These are phyloP conservation scores for Diploscapter pachys DNA, from an alignment of 1,140 invertebrate genomes.

Conservation along the genomic window DNA sequence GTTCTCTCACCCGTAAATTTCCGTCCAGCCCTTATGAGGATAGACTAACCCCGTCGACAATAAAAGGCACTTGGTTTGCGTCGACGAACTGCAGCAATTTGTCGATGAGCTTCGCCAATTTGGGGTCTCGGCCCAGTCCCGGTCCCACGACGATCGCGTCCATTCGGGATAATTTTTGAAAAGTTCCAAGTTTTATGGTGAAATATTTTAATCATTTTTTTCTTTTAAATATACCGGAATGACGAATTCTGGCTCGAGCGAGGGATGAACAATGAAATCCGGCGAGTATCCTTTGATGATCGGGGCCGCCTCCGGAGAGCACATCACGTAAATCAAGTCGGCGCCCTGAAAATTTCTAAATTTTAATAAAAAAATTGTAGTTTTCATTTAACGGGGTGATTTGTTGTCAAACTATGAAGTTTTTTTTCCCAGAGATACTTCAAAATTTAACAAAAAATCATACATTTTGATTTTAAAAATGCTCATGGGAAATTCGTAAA, in stretches of 20 bases:
- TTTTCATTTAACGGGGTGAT: no score
- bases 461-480: background rate
- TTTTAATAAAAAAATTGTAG: no score
- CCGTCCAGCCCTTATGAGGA: no score
- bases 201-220: no score
- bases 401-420: no score
- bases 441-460: background rate
- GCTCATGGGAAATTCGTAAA: constrained; percentile 21
- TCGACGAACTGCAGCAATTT: constrained; percentile 60
- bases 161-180: constrained; percentile 68
- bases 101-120: constrained; percentile 55
- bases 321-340: constrained; percentile 88
- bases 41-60: constrained; percentile 77
- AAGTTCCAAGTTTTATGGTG: background rate
- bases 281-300: constrained; percentile 88
- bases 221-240: no score
- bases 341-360: constrained; percentile 62
- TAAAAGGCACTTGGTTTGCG: constrained; percentile 73
- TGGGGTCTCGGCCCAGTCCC: constrained; percentile 74
- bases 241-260: constrained; percentile 57
- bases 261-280: constrained; percentile 91
- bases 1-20: no score
- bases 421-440: background rate
- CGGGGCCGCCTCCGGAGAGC: constrained; percentile 73
- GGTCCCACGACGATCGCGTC: constrained; percentile 87